Evolutionary conservation across 92 coral and sea anemone species (phyloP), one percentile per base, ranked within the genome.

Genomic region (Ricordea florida): DNA sequence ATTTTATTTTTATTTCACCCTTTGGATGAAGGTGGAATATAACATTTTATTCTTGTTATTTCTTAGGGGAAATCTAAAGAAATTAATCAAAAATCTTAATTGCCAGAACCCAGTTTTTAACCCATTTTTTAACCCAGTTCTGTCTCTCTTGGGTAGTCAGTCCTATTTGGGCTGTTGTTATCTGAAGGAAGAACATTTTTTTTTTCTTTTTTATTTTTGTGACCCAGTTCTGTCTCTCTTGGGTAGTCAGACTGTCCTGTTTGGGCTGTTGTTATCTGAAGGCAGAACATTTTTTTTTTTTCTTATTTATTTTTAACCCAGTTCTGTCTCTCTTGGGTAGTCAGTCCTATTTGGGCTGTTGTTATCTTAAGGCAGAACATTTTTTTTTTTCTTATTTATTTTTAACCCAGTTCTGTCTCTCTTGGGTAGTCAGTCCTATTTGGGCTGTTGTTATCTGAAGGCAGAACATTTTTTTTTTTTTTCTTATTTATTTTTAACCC

Each of bases 401-500:
- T n/a, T n/a, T n/a, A n/a, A n/a, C n/a, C n/a, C n/a, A n/a, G n/a
- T n/a, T n/a, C n/a, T n/a, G n/a, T n/a, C n/a, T n/a, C n/a, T n/a
- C n/a, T 16, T 71, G 53, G 78, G 67, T 71, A 55, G 78, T 71
- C 66, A 71, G 78, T 56, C 33, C 66, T 65, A 44, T n/a, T n/a
- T n/a, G n/a, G n/a, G 66, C 66, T 71, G 78, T 55, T 69, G 76
- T 69, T 69, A 69, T 69, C 76, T 69, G 63, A 51, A 24, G 78
- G 66, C 66, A 58, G 59, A 51, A 6, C n/a, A n/a, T n/a, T n/a
- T 15, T 14, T 3, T 21, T n/a, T n/a, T n/a, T n/a, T n/a, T n/a
- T n/a, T n/a, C n/a, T n/a, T n/a, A n/a, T n/a, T n/a, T n/a, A n/a
- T n/a, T n/a, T n/a, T n/a, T n/a, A n/a, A n/a, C n/a, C n/a, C n/a